These are phyloP conservation scores for Drosophila setifemur DNA, from an alignment of 1,140 invertebrate genomes.

Conservation along the genomic window DNA sequence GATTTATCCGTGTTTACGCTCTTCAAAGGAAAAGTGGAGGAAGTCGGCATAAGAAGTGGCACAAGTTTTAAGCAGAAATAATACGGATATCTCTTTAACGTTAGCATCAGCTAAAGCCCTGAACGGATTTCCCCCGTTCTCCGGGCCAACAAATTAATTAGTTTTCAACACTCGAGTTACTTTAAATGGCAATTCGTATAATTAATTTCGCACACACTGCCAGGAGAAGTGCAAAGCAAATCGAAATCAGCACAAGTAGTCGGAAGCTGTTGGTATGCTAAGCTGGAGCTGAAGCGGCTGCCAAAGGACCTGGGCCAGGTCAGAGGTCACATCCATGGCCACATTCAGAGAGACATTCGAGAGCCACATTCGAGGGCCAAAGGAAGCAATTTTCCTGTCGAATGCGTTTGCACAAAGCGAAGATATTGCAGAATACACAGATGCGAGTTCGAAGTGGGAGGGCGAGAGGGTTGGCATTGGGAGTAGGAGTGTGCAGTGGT, in stretches of 20 bases:
- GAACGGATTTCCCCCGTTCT: no score
- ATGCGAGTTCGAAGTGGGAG: constrained; percentile 2
- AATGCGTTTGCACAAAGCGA: constrained; percentile 57
- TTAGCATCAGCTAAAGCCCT: no score
- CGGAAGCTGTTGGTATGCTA: constrained; percentile 12
- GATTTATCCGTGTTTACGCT: constrained; percentile 16
- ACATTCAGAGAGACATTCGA: constrained; percentile 3
- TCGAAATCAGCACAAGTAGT: constrained; percentile 26
- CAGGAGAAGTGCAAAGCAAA: constrained; percentile 44
- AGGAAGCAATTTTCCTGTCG: constrained; percentile 65
- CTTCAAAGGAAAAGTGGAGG: no score
- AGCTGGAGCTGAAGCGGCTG: background rate
- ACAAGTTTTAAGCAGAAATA: background rate
- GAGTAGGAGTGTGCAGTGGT: background rate
- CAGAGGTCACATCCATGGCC: constrained; percentile 23
- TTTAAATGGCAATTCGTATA: constrained; percentile 48
- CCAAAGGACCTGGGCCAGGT: constrained; percentile 11
- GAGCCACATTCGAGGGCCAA: background rate
- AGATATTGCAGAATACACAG: constrained; percentile 17
- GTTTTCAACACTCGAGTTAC: constrained; percentile 50
- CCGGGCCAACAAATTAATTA: constrained; percentile 48
- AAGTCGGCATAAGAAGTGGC: no score
- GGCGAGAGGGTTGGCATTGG: background rate
- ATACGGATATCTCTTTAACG: no score
- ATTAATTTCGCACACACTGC: constrained; percentile 41